Percentiles rank a stretch among this genome's conserved stretches.
These are phyloP conservation scores for Aplodontia rufa DNA, from an alignment of 2,113 vertebrate species.

Conservation along the genomic window DNA sequence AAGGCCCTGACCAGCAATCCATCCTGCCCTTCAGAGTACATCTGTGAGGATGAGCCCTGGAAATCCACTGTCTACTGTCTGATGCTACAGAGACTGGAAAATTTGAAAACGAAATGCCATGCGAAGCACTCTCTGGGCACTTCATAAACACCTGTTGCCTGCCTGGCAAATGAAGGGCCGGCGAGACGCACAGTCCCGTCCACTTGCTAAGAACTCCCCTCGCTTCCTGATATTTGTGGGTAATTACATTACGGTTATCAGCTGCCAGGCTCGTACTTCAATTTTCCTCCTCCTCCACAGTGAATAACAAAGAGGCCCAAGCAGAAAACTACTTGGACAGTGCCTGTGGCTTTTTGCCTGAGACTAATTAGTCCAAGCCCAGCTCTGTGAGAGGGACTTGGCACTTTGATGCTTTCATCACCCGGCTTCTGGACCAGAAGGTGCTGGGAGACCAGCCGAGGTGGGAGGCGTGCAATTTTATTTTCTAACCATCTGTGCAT, in stretches of 20 bases:
- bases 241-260: not conserved
- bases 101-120: not conserved
- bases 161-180: not conserved
- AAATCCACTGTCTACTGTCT: not conserved
- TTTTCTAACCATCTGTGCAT: conserved; percentile 61
- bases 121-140: not conserved
- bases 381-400: not conserved
- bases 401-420: not conserved
- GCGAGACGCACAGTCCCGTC: rapidly evolving
- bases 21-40: not conserved
- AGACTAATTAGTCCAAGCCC: not conserved
- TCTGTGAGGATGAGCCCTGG: not conserved
- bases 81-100: not conserved
- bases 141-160: not conserved
- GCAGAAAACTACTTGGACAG: not conserved
- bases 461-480: conserved; percentile 57
- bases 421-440: conserved; percentile 38
- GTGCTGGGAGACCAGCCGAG: conserved; percentile 18
- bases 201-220: not conserved
- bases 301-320: not conserved
- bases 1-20: not conserved
- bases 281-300: not conserved
- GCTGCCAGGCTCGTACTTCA: not conserved
- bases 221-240: not conserved
- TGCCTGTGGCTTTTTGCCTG: not conserved